Base-by-base conservation (phyloP, 2,888 invertebrate species). In the Colostygia pectinataria region DNA sequence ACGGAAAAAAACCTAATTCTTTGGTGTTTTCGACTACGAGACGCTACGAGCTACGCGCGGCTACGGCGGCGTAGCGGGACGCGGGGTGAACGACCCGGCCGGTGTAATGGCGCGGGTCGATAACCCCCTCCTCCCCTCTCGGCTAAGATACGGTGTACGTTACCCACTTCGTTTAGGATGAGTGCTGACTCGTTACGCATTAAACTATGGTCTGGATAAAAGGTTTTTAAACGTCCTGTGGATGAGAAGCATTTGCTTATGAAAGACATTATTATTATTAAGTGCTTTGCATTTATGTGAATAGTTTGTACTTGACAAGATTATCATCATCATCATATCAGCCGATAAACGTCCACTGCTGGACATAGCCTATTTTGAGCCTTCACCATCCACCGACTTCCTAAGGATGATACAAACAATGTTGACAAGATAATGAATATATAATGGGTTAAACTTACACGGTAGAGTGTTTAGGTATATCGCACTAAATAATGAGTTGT, bases 51-150 rank as follows among this genome's bases (percentile, higher is more conserved):
- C 71, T 74, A 74, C 73, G 71, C 39, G 57, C 49, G 53, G 59
- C 70, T 77, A 77, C 75, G 74, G 57, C 66, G 66, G 57, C 66
- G 66, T 69, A 66, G 73, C 71, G 75, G 68, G 76, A 68, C 67
- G 80, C 77, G 80, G 81, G 87, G 80, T 86, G 80, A 84, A 86
- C 73, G 85, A 80, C 86, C 87, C 68, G 66, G 29, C 29, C 65
- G 72, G 67, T 69, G 69, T 73, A 74, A 76, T 73, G 71, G 72
- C 68, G 72, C 73, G 71, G 86, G 87, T 88, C 88, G 88, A 87
- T 88, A 88, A 66, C 80, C 79, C 64, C 61, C 51, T 47, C 53
- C 65, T 55, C 63, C 53, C 52, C 57, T 55, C 53, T 48, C 58
- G 56, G 60, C 63, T 63, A 66, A 67, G 65, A 70, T 66, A 67